These are phyloP conservation scores for Esperia sulphurella DNA, from an alignment of 2,888 invertebrate species.

Conservation along the genomic window DNA sequence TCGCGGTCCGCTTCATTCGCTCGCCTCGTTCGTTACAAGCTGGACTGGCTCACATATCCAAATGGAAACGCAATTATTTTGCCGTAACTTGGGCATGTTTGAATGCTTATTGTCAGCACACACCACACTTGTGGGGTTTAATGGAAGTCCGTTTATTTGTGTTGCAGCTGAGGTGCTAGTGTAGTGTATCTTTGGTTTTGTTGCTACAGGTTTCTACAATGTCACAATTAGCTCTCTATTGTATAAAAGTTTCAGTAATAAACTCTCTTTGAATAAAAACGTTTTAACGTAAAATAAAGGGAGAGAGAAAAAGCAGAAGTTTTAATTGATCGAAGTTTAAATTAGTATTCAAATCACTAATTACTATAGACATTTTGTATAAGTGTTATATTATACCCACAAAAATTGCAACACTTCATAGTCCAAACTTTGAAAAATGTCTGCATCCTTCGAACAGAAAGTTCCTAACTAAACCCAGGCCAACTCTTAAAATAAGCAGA, in stretches of 20 bases:
- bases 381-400: no score
- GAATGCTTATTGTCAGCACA: constrained; percentile 41
- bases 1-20: constrained; percentile 75
- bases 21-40: constrained; percentile 66
- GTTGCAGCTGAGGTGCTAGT: constrained; percentile 14
- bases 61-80: constrained; percentile 68
- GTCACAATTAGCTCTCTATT: no score
- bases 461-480: constrained; percentile 35
- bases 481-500: constrained; percentile 41
- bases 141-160: constrained; percentile 30
- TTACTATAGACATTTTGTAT: no score
- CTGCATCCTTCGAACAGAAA: constrained; percentile 26
- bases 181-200: no score
- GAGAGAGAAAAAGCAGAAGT: no score
- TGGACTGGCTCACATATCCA: constrained; percentile 59
- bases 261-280: no score
- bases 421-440: constrained; percentile 14
- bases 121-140: constrained; percentile 25
- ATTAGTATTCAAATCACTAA: no score
- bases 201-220: no score
- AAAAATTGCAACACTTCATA: background rate
- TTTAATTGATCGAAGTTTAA: no score
- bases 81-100: constrained; percentile 47
- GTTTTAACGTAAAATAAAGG: no score
- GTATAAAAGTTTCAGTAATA: no score